Evolutionary conservation across 2,113 vertebrate species (phyloP).

Genomic region (Microtus ochrogaster): DNA sequence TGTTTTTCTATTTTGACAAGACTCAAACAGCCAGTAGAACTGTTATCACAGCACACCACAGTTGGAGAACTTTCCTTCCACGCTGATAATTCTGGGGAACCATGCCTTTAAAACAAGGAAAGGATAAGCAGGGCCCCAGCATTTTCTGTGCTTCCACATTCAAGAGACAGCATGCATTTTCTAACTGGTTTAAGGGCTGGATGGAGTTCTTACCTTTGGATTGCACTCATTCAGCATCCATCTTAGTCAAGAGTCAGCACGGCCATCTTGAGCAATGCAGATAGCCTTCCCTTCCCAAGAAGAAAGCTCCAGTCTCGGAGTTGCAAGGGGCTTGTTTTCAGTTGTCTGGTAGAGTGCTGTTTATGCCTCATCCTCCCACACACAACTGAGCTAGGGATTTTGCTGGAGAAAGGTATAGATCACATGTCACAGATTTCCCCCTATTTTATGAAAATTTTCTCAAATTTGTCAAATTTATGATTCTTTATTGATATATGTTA

Average conservation of each 20-base stretch:
- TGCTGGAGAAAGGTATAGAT: neutral
- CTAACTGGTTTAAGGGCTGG: neutral
- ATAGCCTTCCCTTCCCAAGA: neutral
- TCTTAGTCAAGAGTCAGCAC: neutral
- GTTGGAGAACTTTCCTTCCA: neutral
- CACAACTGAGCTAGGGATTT: neutral
- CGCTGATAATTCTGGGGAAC: neutral
- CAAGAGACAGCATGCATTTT: neutral
- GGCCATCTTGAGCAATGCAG: neutral
- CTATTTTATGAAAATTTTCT: slow-evolving; percentile 20
- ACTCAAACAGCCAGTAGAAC: neutral
- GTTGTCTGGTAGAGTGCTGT: neutral
- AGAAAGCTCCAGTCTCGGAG: neutral
- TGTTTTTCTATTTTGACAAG: neutral
- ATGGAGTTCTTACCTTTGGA: neutral
- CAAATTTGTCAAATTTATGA: slow-evolving; percentile 14
- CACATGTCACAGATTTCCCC: neutral
- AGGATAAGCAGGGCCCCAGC: neutral
- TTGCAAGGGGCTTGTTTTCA: neutral
- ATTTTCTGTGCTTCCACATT: neutral
- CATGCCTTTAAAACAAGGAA: neutral
- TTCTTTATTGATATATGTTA: neutral
- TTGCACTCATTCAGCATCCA: neutral
- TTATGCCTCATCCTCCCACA: neutral
- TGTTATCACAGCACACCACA: neutral